Base-by-base conservation (phyloP, 2,888 invertebrate species). In the Drosophila birchii region DNA sequence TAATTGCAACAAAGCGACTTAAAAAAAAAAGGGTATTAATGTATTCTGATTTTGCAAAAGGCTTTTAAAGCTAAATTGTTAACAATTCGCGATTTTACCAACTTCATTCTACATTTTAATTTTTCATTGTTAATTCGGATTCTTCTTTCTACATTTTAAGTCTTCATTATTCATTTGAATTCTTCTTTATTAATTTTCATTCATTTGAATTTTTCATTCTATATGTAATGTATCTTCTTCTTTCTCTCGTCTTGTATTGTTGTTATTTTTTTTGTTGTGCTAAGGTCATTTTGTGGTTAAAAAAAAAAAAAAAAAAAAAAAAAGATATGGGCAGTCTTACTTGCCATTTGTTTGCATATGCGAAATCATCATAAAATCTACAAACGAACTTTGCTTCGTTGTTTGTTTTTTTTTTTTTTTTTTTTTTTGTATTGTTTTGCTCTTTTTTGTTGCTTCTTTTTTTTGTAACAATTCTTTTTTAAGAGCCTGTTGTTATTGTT, bases 201-300 rank as follows among this genome's bases (percentile, higher is more conserved):
- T 29, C 26, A 29, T 29, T 29, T 29, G 26, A 29, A 54, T 44
- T 71, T 20, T 55, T 56, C 44, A 66, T 38, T 64, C 44, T 38
- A 3, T 43, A 20, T 51, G 51, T 20, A 34, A n/a, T n/a, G n/a
- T n/a, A n/a, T n/a, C n/a, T n/a, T n/a, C 20, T 32, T 20, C n/a
- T 39, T 32, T 12, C 39, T 6, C 47, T 18, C 26, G 26, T 39
- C 38, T 29, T 32, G 16, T 70, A 54, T 41, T 56, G 45, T 43
- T 47, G 39, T 34, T 59, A 34, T 49, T 60, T 51, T 12, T 64
- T 51, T 12, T 64, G 61, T 36, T 61, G 63, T 74, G 80, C 86
- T 88, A 86, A 84, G 84, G 84, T 86, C 83, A 84, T 63, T 78
- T 55, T 59, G 75, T 81, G 79, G 77, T 81, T 84, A 54, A 51